Evolutionary conservation across 2,113 vertebrate species (phyloP), one percentile per base, ranked within the genome.

Genomic region (Perccottus glenii): DNA sequence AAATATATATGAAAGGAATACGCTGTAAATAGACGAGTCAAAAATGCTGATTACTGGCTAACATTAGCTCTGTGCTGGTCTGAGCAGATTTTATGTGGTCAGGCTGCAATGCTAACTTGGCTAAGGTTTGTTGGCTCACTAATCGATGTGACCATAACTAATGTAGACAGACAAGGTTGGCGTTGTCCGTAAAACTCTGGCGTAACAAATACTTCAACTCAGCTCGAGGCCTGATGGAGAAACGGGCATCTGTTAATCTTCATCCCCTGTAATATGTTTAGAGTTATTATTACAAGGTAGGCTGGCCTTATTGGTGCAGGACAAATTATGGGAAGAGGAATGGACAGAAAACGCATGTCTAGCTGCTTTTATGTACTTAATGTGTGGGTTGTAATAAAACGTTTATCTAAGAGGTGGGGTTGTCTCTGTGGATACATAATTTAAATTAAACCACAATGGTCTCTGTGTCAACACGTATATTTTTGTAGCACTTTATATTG

Each of bases 1-100:
- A 59, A 49, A 70, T 15, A 9, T 43, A 40, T 45, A 45, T 33
- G n/a, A 11, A 16, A 9, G 11, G 32, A 4, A 7, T 19, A 6
- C 47, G 2, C 79, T 60, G 52, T 45, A 32, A 52, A 8, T 38
- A 36, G 35, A 8, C 4, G n/a, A 64, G 19, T 8, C 52, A 36
- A 7, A 27, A 6, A 43, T 43, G 81, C 67, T 76, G 51, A 60
- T 57, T 53, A 60, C 35, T 64, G 62, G 76, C 78, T 82, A 84
- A 51, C 49, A 52, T 60, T 87, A 84, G 84, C 84, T 70, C 5
- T 40, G 44, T 62, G 60, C 48, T 70, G 72, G 57, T 44, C 65
- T 36, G 33, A 40, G 72, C 47, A 38, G 47, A 52, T 57, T 63
- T 64, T 14, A 33, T 48, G 46, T 33, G 46, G 56, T 33, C 2